Evolutionary conservation across 2,888 invertebrate species (phyloP).

Genomic region (Malthinus flaveolus): DNA sequence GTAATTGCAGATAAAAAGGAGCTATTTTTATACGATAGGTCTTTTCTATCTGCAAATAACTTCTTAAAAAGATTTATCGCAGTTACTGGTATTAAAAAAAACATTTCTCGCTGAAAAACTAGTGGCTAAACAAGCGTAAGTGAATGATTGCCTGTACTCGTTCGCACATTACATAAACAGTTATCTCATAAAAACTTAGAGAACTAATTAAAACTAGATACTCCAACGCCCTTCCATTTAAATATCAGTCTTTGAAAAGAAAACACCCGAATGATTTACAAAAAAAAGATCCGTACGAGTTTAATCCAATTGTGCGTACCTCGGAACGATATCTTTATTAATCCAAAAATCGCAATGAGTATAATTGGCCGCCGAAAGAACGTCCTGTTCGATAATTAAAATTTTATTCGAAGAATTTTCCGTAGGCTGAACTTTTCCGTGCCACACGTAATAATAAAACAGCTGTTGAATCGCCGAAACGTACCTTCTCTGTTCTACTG

Average conservation of each 20-base stretch:
- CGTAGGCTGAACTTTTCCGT: constrained; percentile 67
- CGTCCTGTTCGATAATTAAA: constrained; percentile 73
- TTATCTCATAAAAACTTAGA: neutral
- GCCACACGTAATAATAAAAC: constrained; percentile 81
- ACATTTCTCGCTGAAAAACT: no score
- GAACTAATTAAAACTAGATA: neutral
- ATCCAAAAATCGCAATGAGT: constrained; percentile 80
- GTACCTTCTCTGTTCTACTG: constrained; percentile 73
- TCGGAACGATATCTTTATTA: constrained; percentile 71
- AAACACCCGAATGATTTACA: neutral
- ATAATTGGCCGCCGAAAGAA: constrained; percentile 65
- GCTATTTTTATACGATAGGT: no score
- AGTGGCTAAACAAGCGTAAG: no score
- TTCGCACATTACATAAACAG: no score
- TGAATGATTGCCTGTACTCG: no score
- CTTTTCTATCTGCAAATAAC: no score
- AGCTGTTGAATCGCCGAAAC: constrained; percentile 79
- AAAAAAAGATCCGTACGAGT: neutral
- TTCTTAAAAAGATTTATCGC: no score
- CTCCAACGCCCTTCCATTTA: no score
- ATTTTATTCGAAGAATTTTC: constrained; percentile 61
- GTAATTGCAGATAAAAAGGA: no score
- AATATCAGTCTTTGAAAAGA: neutral
- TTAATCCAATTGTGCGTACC: constrained; percentile 77
- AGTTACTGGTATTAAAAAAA: no score